phyloP scores from a whole-genome alignment of 2,888 invertebrate genomes.

The Tenthredo livida region DNA sequence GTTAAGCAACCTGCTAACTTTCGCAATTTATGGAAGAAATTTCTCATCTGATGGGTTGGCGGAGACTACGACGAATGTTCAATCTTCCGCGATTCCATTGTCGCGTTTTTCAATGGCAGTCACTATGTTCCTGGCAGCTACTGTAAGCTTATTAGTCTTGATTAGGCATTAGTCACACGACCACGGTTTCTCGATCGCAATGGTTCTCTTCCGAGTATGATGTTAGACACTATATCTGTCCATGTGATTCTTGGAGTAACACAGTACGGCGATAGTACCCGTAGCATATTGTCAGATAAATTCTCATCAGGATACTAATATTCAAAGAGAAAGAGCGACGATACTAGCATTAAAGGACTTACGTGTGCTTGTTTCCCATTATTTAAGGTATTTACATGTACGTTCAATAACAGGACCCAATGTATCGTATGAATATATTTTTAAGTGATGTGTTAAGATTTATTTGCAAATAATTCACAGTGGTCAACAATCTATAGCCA shows the following conservation, averaged over 20 bases:
- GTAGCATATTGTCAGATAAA: background rate
- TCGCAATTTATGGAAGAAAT: slow-evolving; percentile 68
- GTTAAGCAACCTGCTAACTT: slow-evolving; percentile 64
- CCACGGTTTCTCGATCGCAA: background rate
- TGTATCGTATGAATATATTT: background rate
- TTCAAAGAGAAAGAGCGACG: no score
- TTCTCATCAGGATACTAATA: background rate
- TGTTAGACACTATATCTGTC: background rate
- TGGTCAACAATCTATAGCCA: background rate
- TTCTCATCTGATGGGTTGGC: slow-evolving; percentile 57
- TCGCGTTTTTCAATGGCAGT: slow-evolving; percentile 18
- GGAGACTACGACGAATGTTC: slow-evolving; percentile 35
- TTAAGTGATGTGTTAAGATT: background rate
- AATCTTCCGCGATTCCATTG: slow-evolving; percentile 31
- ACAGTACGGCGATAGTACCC: background rate
- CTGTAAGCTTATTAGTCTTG: background rate
- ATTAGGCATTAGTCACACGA: background rate
- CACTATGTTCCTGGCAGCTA: slow-evolving; percentile 8
- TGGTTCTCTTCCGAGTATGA: background rate
- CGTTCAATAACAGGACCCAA: background rate
- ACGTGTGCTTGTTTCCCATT: background rate
- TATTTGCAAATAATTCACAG: background rate
- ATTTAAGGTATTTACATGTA: no score
- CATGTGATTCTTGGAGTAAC: background rate
- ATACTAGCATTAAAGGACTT: background rate